Conservation (phyloP, 2,113 vertebrate genomes). For the Pituophis catenifer region DNA sequence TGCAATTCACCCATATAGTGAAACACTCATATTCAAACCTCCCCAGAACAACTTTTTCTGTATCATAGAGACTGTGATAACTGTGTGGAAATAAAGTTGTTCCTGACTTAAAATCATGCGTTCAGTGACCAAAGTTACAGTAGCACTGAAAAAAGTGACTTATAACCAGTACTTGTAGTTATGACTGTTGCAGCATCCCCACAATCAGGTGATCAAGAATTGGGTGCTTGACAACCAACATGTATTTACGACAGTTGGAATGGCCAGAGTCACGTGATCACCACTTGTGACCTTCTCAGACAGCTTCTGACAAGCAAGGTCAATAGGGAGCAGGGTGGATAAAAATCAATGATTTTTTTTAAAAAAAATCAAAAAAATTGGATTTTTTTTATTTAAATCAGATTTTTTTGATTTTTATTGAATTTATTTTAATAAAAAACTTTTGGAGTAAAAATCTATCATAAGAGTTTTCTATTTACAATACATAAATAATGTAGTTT, state of each 20-base stretch:
- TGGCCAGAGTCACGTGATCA: not conserved
- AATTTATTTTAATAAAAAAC: too few relatives aligned
- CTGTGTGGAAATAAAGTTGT: not conserved
- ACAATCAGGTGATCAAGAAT: not conserved
- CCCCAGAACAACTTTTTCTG: not conserved
- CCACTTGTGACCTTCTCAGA: not conserved
- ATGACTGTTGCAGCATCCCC: not conserved
- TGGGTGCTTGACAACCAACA: not conserved
- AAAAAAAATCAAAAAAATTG: too few relatives aligned
- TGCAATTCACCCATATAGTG: not conserved
- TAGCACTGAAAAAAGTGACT: not conserved
- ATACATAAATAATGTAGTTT: too few relatives aligned
- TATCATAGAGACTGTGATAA: not conserved
- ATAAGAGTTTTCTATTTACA: too few relatives aligned
- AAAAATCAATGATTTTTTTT: too few relatives aligned
- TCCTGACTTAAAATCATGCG: not conserved
- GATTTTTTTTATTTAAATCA: too few relatives aligned
- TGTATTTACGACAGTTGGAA: not conserved
- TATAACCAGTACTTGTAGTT: not conserved
- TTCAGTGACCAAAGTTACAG: not conserved
- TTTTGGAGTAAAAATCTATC: too few relatives aligned
- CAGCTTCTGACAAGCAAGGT: not conserved
- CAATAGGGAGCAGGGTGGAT: not conserved
- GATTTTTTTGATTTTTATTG: too few relatives aligned
- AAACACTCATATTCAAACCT: not conserved